Evolutionary conservation across 2,888 invertebrate species (phyloP).

Genomic region (Silvanus unidentatus): DNA sequence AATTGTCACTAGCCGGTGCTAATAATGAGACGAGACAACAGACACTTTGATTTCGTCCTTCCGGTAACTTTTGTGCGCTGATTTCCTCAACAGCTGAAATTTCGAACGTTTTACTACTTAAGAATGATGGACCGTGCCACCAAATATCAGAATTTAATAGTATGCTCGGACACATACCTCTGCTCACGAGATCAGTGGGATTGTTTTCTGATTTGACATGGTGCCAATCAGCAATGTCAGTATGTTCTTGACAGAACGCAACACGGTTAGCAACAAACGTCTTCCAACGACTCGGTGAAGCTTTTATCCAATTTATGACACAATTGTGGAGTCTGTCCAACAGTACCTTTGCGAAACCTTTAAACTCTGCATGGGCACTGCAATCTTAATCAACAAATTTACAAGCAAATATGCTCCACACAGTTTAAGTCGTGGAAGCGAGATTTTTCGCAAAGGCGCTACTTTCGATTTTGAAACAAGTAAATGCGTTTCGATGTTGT

Average conservation of each 20-base stretch:
- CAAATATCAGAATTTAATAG: constrained; percentile 12
- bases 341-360: constrained; percentile 6
- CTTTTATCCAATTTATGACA: constrained; percentile 7
- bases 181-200: constrained; percentile 12
- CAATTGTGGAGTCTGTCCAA: constrained; percentile 27
- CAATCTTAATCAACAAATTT: constrained; percentile 4
- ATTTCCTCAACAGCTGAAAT: no score
- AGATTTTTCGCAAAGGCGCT: constrained; percentile 24
- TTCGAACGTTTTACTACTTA: no score
- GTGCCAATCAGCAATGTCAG: constrained; percentile 12
- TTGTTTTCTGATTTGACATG: constrained; percentile 14
- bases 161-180: constrained; percentile 15
- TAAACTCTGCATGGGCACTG: neutral
- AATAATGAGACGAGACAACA: no score
- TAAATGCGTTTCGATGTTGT: constrained; percentile 10
- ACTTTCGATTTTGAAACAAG: constrained; percentile 29
- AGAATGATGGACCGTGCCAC: constrained; percentile 13
- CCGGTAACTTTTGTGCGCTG: no score
- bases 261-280: constrained; percentile 25
- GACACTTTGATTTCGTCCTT: no score
- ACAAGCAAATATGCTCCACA: constrained; percentile 23
- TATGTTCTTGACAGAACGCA: constrained; percentile 17
- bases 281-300: constrained; percentile 15
- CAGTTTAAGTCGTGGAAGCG: constrained; percentile 26
- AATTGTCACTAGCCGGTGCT: no score